Conservation (phyloP, 1,140 invertebrate species). For the Caligus rogercresseyi region DNA sequence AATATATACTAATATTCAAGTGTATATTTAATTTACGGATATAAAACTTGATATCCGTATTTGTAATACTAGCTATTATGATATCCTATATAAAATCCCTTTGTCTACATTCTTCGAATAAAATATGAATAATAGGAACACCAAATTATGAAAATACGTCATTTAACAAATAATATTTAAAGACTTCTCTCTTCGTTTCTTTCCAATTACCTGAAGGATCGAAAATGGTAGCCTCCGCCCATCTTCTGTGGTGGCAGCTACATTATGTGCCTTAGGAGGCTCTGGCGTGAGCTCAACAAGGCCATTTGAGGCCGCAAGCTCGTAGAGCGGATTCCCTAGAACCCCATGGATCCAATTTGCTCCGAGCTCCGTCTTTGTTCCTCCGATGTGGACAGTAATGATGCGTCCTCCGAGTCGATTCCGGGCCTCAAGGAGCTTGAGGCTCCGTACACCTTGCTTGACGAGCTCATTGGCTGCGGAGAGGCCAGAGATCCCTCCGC, state of each 20-base stretch:
- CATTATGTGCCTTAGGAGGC: constrained; percentile 60
- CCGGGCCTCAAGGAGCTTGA: constrained; percentile 57
- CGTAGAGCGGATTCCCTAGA: constrained; percentile 62
- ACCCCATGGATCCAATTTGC: constrained; percentile 88
- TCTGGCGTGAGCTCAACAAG: constrained; percentile 4
- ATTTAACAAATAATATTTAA: too few species aligned
- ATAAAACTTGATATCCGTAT: too few species aligned
- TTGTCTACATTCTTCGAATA: too few species aligned
- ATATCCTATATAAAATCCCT: too few species aligned
- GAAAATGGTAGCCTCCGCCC: constrained; percentile 64
- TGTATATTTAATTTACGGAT: too few species aligned
- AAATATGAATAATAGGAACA: too few species aligned
- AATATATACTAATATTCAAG: too few species aligned
- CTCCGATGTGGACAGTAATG: constrained; percentile 36
- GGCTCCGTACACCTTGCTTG: constrained; percentile 57
- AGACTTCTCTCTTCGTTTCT: too few species aligned
- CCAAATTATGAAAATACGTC: not conserved
- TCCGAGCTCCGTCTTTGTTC: constrained; percentile 53
- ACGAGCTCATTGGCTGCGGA: constrained; percentile 63
- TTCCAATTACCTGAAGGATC: constrained; percentile 44
- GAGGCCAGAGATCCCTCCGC: constrained; percentile 65
- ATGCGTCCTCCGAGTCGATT: constrained; percentile 60
- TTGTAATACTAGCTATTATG: too few species aligned
- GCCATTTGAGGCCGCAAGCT: constrained; percentile 49
- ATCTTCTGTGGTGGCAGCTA: constrained; percentile 64